Conservation (phyloP, 2,113 vertebrate genomes). For the Cephalophus harveyi region DNA sequence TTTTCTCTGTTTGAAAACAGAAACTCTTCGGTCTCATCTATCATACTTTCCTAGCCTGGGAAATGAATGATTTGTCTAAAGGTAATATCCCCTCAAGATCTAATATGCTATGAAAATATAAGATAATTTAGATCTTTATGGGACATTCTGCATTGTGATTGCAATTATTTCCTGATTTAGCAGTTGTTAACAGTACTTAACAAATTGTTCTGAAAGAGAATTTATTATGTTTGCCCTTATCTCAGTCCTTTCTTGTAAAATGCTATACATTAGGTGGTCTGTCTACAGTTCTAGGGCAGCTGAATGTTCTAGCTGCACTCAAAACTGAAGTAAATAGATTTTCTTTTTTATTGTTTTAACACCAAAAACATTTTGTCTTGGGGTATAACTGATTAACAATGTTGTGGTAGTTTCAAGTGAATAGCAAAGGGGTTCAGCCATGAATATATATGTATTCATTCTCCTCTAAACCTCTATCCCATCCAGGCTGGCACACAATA, state of each 20-base stretch:
- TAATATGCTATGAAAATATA: slow-evolving; percentile 12
- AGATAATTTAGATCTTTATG: neutral
- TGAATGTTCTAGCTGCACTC: neutral
- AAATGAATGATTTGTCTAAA: slow-evolving; percentile 28
- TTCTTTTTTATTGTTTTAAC: neutral
- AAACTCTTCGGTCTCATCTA: neutral
- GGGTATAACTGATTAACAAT: neutral
- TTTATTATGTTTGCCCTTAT: neutral
- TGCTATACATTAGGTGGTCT: neutral
- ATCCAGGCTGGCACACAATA: neutral
- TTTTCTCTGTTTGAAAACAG: slow-evolving; percentile 44
- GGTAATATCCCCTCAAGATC: neutral
- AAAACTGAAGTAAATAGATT: slow-evolving; percentile 32
- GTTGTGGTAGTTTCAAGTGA: neutral
- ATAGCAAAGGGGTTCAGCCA: neutral
- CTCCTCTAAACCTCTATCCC: neutral
- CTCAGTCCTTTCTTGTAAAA: neutral
- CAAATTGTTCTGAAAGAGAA: neutral
- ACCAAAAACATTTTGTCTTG: neutral
- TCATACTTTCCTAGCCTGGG: neutral
- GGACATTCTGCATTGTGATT: neutral
- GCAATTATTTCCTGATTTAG: neutral
- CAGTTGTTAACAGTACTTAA: neutral
- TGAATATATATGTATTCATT: neutral
- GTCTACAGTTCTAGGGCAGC: neutral